Conservation (phyloP, 1,140 invertebrate genomes). For the Trypoxylus dichotomus region DNA sequence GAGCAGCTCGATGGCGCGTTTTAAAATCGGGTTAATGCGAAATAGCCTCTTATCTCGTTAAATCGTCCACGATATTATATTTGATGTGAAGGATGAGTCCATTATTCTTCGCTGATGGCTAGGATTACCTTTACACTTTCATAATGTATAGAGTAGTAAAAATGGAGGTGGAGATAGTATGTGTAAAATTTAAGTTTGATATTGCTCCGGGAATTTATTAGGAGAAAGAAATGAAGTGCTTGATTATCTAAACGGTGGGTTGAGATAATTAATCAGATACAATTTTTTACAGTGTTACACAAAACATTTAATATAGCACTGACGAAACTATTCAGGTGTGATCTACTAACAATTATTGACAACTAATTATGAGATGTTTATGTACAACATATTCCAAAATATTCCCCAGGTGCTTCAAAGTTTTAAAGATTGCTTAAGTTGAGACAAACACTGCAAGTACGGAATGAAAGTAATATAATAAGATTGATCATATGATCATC, state of each 20-base stretch:
- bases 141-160: not conserved
- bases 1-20: not conserved
- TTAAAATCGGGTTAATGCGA: conserved; percentile 14
- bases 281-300: not conserved
- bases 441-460: too few relatives aligned
- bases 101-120: not conserved
- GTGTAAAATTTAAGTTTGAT: not conserved
- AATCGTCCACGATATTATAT: conserved; percentile 11
- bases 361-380: too few relatives aligned
- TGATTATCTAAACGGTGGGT: not conserved
- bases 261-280: not conserved
- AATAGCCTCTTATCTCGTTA: not conserved
- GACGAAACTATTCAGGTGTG: too few relatives aligned
- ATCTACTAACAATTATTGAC: too few relatives aligned
- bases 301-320: too few relatives aligned
- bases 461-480: too few relatives aligned
- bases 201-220: not conserved
- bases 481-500: too few relatives aligned
- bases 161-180: not conserved
- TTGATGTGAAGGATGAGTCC: conserved; percentile 19
- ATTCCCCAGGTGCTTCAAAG: too few relatives aligned
- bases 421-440: too few relatives aligned
- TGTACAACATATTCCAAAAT: too few relatives aligned
- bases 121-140: conserved; percentile 2
- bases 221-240: not conserved